Conservation (phyloP, 2,888 invertebrate genomes). For the Cantharis rustica region DNA sequence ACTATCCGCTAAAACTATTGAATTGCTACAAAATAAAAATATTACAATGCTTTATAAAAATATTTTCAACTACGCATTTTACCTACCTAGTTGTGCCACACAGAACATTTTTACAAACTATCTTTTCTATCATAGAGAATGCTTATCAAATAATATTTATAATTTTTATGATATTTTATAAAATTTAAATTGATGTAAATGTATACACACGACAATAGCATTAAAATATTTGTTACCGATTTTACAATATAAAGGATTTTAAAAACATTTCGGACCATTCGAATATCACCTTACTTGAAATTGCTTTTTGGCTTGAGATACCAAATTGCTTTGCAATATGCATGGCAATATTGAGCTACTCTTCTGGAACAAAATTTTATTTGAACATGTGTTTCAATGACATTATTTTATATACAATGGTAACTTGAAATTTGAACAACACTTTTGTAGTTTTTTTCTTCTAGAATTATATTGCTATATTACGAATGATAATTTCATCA, state of each 20-base stretch:
- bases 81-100: not conserved
- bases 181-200: not conserved
- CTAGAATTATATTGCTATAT: not conserved
- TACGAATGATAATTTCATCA: not conserved
- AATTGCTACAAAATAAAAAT: constrained; percentile 9
- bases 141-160: too few species aligned
- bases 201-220: not conserved
- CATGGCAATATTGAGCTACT: constrained; percentile 70
- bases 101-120: not conserved
- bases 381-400: constrained; percentile 29
- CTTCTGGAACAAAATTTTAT: constrained; percentile 57
- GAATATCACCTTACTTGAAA: constrained; percentile 35
- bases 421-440: constrained; percentile 11
- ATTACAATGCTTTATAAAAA: constrained; percentile 1
- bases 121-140: too few species aligned
- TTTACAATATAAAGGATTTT: constrained; percentile 61
- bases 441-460: constrained; percentile 1
- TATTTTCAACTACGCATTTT: not conserved
- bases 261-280: constrained; percentile 52
- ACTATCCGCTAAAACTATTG: constrained; percentile 27
- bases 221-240: constrained; percentile 50
- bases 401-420: constrained; percentile 19
- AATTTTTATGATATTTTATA: too few species aligned
- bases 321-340: constrained; percentile 65
- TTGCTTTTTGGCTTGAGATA: constrained; percentile 36